phyloP scores from a whole-genome alignment of 2,888 invertebrate species.

The Acanthacorydalis orientalis region DNA sequence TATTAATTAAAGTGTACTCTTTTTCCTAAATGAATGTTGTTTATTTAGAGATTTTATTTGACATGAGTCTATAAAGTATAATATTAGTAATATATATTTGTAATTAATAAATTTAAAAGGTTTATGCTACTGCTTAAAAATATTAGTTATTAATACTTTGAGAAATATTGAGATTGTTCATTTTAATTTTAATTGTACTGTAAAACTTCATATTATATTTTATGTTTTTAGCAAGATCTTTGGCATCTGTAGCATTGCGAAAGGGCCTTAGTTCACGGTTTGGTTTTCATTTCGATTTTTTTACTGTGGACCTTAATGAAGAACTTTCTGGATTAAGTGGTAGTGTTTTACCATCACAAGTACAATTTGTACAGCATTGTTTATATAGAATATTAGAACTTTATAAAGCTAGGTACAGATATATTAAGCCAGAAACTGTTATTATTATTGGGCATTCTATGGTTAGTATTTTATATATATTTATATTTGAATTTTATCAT shows the following conservation, averaged over 20 bases:
- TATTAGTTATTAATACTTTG: neutral
- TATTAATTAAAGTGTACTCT: no score
- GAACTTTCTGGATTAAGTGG: constrained; percentile 81
- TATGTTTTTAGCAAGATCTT: constrained; percentile 50
- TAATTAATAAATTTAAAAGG: no score
- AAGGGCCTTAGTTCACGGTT: constrained; percentile 55
- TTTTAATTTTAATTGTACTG: constrained; percentile 4
- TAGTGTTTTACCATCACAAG: constrained; percentile 61
- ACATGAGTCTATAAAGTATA: no score
- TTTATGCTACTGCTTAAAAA: no score
- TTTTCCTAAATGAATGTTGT: no score
- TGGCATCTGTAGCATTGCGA: constrained; percentile 81
- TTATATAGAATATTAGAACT: constrained; percentile 56
- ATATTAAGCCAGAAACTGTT: constrained; percentile 35
- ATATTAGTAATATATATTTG: no score
- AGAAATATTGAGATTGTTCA: no score
- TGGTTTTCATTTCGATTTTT: constrained; percentile 78
- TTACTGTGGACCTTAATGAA: constrained; percentile 78
- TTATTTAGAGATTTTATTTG: no score
- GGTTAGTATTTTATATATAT: constrained; percentile 33
- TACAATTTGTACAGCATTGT: constrained; percentile 50
- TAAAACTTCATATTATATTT: constrained; percentile 1
- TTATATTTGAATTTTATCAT: constrained; percentile 1
- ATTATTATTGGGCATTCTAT: constrained; percentile 90
- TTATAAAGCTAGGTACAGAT: constrained; percentile 29